Base-by-base conservation (phyloP, 2,797 vertebrate genomes). In the Telmatherina bonti region DNA sequence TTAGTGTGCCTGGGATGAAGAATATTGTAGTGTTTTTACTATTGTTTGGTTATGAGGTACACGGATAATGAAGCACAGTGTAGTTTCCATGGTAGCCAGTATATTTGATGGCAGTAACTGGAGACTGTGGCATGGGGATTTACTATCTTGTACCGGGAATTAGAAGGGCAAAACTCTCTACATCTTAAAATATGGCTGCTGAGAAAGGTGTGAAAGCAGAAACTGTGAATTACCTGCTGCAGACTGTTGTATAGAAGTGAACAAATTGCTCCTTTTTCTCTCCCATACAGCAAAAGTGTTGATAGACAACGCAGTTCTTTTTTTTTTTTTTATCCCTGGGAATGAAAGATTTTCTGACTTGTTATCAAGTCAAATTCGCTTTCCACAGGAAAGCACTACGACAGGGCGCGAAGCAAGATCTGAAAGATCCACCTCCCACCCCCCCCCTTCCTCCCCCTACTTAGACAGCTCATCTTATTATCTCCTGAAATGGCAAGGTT, bases 401-500 rank as follows among this genome's bases (percentile, higher is more conserved):
- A 83, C 75, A 83, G 67, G 80, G 78, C 45, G 1, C 61, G 63
- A 70, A 70, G 79, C 41, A 31, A 85, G 87, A 92, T 93, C 82
- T 87, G 74, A 90, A 78, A 49, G 45, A 56, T 61, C 67, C 73
- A n/a, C 43, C 43, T 20, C 18, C 18, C 38, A 31, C 15, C 15
- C 16, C 43, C 31, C 52, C 58, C 68, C 51, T 36, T 62, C 69
- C 70, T 52, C 61, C 72, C 61, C 70, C 12, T 53, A 67, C 73
- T 77, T 77, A 79, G 83, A 91, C 83, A 86, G 82, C 83, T 84
- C 53, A 57, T 84, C 85, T 92, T 90, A 91, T 93, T 90, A 92
- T 92, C 90, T 89, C 77, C 74, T 27, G 79, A 82, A 87, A 92
- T 77, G 74, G 88, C 82, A 90, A 89, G 88, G 88, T 91, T 93